These are phyloP conservation scores for Cylindroiulus punctatus DNA, from an alignment of 2,888 invertebrate genomes.

Conservation along the genomic window DNA sequence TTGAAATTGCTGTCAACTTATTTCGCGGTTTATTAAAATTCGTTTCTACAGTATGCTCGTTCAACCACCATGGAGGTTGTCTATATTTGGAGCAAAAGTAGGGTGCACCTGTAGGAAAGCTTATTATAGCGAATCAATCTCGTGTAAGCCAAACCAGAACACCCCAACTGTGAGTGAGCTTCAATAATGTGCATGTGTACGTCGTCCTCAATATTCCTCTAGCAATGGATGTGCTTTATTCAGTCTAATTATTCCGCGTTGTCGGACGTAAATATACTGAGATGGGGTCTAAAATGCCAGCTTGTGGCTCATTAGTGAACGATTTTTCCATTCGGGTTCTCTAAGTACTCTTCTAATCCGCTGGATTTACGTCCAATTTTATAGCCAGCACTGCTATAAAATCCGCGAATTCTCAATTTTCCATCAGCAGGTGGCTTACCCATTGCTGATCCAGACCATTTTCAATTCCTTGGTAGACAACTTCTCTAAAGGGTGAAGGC, in stretches of 20 bases:
- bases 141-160: neutral
- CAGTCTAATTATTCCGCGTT: slow-evolving; percentile 27
- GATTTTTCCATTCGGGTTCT: slow-evolving; percentile 43
- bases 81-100: neutral
- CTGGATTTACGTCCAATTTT: slow-evolving; percentile 34
- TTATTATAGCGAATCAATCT: neutral
- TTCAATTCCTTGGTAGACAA: slow-evolving; percentile 11
- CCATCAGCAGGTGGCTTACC: slow-evolving; percentile 46
- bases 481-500: neutral
- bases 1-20: neutral
- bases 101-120: neutral
- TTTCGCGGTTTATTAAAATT: neutral
- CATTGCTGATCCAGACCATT: neutral
- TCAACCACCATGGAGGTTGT: neutral
- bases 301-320: slow-evolving; percentile 39
- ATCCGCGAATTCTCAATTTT: neutral
- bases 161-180: neutral
- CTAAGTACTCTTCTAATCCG: slow-evolving; percentile 31
- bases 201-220: neutral
- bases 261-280: slow-evolving; percentile 26
- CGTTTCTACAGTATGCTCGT: neutral
- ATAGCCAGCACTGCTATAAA: slow-evolving; percentile 17
- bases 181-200: neutral
- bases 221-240: neutral
- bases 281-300: slow-evolving; percentile 35